Evolutionary conservation across 1,140 invertebrate genomes (phyloP), one percentile per base, ranked within the genome.

Genomic region (Ridgeia piscesae): DNA sequence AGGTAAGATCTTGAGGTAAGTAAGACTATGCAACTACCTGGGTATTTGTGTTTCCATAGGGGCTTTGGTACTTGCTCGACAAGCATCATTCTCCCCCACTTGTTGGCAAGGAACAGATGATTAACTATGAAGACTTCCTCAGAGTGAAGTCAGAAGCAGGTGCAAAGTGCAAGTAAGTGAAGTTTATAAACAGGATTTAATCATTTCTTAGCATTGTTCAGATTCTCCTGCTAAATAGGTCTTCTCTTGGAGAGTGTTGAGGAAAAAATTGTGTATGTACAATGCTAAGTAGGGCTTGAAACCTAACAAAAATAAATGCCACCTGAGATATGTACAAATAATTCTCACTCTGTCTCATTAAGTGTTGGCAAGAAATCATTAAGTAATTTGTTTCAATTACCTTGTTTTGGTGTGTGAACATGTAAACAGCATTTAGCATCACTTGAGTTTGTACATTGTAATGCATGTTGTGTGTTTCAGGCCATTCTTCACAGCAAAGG

Each of bases 91-190:
- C 97, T 92, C 97, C 97, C 48, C 97, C 97, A 88, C 93, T 96
- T 88, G 96, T 96, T 33, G 97, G 97, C 91, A 97, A 98, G 88
- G 98, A 99, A 94, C 97, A 98, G 92, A 97, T 98, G 93, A 98
- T 99, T 58, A 98, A 97, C 95, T 99, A 98, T 95, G 96, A 97
- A 90, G 98, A 98, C 94, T 99, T 98, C 94, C 97, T 97, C 93
- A 97, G 97, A 95, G 97, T 98, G 31, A 97, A 94, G 77, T 93
- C 94, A 92, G 94, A 97, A 92, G 97, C 98, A 35, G 97, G 97
- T 42, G 94, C 96, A 33, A 98, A 98, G 95, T 97, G 97, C 95
- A 97, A 96, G 97, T 97, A 95, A 21, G 58, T 94, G 95, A 95
- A 89, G 50, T 58, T 92, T 33, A n/a, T 34, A 14, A 27, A 77